phyloP scores from a whole-genome alignment of 2,113 vertebrate species.

The Vireo altiloquus region DNA sequence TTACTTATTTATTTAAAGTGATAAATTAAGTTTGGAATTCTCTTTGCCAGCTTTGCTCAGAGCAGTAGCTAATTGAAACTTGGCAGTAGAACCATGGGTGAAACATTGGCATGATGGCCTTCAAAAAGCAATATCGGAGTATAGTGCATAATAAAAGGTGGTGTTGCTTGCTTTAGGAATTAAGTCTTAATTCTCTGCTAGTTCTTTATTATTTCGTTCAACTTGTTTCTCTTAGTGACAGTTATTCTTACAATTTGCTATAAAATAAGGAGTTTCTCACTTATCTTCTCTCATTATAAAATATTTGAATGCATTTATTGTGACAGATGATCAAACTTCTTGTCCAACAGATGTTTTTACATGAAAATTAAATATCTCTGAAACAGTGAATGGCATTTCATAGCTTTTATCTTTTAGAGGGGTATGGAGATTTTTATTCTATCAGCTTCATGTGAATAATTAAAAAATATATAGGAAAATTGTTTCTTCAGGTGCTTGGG shows the following conservation, averaged over 20 bases:
- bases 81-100: not conserved
- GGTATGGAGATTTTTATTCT: not conserved
- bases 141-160: not conserved
- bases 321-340: not conserved
- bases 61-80: slow-evolving; percentile 7
- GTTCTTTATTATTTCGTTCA: not conserved
- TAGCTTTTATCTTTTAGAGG: not conserved
- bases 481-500: not conserved
- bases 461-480: not conserved
- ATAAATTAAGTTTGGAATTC: slow-evolving; percentile 10
- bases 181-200: not conserved
- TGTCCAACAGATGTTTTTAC: not conserved
- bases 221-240: not conserved
- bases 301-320: not conserved
- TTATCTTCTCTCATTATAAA: not conserved
- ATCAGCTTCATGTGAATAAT: not conserved
- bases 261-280: not conserved
- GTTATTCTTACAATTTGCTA: not conserved
- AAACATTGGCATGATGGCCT: not conserved
- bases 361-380: not conserved
- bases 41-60: not conserved
- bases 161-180: not conserved
- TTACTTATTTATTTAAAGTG: not conserved
- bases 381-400: not conserved
- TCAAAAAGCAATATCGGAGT: not conserved